Base-by-base conservation (phyloP, 2,797 vertebrate genomes). In the Sphenopsis melanotis region DNA sequence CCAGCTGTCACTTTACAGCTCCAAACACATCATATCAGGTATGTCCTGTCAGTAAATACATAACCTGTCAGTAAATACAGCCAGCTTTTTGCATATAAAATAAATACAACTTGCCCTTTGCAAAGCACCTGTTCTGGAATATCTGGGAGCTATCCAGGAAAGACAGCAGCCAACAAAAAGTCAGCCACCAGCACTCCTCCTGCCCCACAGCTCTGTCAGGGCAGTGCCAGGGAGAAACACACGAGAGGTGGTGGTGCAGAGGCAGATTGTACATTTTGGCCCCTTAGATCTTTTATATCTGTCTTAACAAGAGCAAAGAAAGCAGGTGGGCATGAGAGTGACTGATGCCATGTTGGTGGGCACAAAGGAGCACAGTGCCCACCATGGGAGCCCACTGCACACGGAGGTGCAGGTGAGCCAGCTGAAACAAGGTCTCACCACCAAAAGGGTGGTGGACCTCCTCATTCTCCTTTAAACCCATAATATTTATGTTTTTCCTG, bases 281-380 rank as follows among this genome's bases (percentile, higher is more conserved):
- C 4, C 10, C 32, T 78, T 46, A 42, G 9, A 84, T 52, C 5
- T 60, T 10, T 15, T 72, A 34, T 21, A 12, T 57, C 10, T 53
- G 86, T 50, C 42, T 69, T 44, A 29, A 65, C 49, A 52, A 15
- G 36, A 46, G 20, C 55, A 47, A 66, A 64, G 50, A 61, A 84
- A 61, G 7, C 66, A 50, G 50, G 27, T 15, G 37, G 10, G 36
- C 27, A 30, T 0, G 1, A 36, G 8, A 55, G 12, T 0, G 6
- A 50, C 24, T 29, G 47, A n/a, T 23, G 26, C 10, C 32, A 5
- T 1, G 1, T 27, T 44, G 41, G 52, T 24, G 61, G 44, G 26
- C 2, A 3, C 13, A 44, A 50, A 56, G 8, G 36, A 36, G 24
- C 5, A 17, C 16, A 19, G 8, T 8, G 21, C 16, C 68, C 2